Evolutionary conservation across 2,888 invertebrate genomes (phyloP), one percentile per base, ranked within the genome.

Genomic region (Neuroscelio doddi): DNA sequence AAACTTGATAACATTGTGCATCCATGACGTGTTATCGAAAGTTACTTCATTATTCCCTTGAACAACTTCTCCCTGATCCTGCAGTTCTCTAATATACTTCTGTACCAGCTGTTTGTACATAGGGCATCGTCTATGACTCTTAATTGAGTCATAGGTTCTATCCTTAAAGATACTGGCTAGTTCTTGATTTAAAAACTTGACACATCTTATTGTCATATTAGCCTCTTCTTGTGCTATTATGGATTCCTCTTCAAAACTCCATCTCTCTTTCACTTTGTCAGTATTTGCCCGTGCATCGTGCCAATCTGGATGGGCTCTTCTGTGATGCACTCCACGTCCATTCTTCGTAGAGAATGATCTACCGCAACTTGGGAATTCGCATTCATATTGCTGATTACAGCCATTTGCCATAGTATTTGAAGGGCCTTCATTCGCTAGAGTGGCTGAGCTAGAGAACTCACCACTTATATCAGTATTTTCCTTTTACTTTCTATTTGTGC

Each of bases 131-230:
- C 39, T 3, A 17, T 44, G 26, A 16, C 45, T 38, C 47, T 57
- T 57, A 3, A 57, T 41, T 5, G 50, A 27, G 0, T 57, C 44
- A 2, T 24, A 36, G 1, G 42, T 44, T 2, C 50, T 16, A 1
- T 24, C 32, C 1, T 14, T 34, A 1, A 24, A 5, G 0, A 44
- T 8, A 0, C 7, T 7, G 1, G 29, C 26, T 0, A 57, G 42
- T 8, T 39, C 42, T 8, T 36, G 21, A 10, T 57, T 57, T 17
- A 57, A 27, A 21, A 42, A 41, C 10, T 49, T 38, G n/a, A n/a
- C n/a, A 5, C 42, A 14, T 3, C 12, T 7, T 0, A 50, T 9
- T 4, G 42, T 46, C 1, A 61, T 27, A n/a, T 45, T 42, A 1
- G 50, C 49, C 16, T 44, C 36, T 0, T 34, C 32, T 16, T 27